Evolutionary conservation across 2,797 vertebrate species (phyloP).

Genomic region (Pteronotus mesoamericanus): DNA sequence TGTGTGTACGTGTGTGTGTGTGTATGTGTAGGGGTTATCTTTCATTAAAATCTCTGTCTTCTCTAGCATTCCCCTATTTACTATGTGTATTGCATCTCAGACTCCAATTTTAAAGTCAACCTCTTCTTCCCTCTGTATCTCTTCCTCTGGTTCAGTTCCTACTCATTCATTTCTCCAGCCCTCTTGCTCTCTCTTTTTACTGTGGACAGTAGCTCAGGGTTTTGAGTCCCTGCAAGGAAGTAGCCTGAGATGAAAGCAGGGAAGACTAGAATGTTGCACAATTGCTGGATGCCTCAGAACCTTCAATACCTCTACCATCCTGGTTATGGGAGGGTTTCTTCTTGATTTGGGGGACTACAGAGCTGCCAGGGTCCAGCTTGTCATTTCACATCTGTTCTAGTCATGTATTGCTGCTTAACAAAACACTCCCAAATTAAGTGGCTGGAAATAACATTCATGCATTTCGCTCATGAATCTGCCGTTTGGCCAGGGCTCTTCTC

Average conservation of each 20-base stretch:
- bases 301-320: not conserved
- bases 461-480: not conserved
- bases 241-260: constrained; percentile 54
- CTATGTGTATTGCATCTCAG: not conserved
- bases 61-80: not conserved
- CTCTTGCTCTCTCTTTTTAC: not conserved
- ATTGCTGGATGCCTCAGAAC: constrained; percentile 21
- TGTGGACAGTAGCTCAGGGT: constrained; percentile 21
- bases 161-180: not conserved
- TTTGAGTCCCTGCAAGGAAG: constrained; percentile 61
- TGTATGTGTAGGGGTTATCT: not conserved
- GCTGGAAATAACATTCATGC: not conserved
- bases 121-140: not conserved
- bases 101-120: not conserved
- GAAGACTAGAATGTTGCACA: constrained; percentile 60
- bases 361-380: not conserved
- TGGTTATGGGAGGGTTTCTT: not conserved
- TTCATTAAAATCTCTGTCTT: not conserved
- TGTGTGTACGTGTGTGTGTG: not conserved
- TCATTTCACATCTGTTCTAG: not conserved
- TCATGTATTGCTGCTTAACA: not conserved
- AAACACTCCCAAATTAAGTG: not conserved
- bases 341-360: not conserved
- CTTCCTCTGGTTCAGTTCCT: not conserved
- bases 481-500: not conserved